Evolutionary conservation across 1,140 invertebrate species (phyloP).

Genomic region (Atopsyche davidsoni): DNA sequence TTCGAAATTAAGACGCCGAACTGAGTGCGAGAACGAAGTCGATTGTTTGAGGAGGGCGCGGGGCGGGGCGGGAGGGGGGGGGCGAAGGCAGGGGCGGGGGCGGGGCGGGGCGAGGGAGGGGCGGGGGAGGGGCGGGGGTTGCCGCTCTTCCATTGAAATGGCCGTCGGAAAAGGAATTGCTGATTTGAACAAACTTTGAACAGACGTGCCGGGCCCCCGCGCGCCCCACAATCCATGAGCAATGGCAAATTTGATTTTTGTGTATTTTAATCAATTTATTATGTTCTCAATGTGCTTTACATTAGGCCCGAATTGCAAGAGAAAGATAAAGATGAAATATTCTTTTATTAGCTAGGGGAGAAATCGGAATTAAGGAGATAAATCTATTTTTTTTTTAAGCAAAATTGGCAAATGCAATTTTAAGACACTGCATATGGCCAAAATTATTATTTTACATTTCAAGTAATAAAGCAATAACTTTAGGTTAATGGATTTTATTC

Average conservation of each 20-base stretch:
- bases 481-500: too few species aligned
- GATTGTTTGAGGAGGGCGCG: conserved; percentile 5
- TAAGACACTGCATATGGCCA: too few species aligned
- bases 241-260: conserved; percentile 18
- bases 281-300: not conserved
- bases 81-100: not conserved
- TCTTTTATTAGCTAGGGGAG: too few species aligned
- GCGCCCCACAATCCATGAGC: conserved; percentile 12
- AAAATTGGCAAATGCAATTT: too few species aligned
- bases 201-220: conserved; percentile 4
- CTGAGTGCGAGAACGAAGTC: conserved; percentile 12
- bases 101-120: not conserved
- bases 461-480: too few species aligned
- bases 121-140: too few species aligned
- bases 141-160: conserved; percentile 8
- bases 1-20: conserved; percentile 10
- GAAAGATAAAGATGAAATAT: too few species aligned
- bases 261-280: conserved; percentile 17
- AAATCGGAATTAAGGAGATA: too few species aligned
- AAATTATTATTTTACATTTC: too few species aligned
- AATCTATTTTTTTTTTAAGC: too few species aligned
- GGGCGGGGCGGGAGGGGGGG: not conserved
- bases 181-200: conserved; percentile 8
- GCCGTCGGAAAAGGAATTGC: conserved; percentile 14
- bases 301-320: too few species aligned